Evolutionary conservation across 2,113 vertebrate species (phyloP).

Genomic region (Empidonax traillii): DNA sequence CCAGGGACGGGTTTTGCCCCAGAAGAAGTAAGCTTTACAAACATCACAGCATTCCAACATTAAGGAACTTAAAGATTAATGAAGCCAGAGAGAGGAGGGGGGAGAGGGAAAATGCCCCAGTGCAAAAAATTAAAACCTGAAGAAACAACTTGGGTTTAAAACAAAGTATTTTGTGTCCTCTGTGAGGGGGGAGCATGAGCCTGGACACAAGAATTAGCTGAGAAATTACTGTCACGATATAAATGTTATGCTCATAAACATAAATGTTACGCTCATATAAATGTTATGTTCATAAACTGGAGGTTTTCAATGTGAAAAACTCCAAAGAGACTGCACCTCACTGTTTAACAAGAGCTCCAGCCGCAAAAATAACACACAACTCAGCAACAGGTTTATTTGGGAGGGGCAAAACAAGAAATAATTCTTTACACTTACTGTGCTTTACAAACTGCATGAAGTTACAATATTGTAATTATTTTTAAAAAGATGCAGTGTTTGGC

Average conservation of each 20-base stretch:
- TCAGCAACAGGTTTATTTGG: neutral
- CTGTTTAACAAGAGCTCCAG: rapidly evolving
- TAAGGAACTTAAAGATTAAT: neutral
- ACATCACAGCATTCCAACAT: neutral
- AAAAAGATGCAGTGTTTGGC: neutral
- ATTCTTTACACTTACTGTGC: neutral
- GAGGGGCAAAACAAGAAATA: neutral
- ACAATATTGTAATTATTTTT: rapidly evolving
- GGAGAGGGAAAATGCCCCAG: neutral
- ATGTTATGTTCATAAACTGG: rapidly evolving
- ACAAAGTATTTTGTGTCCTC: too few species aligned
- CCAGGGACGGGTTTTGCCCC: neutral
- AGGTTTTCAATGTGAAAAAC: neutral
- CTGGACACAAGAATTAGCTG: neutral
- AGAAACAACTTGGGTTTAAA: neutral
- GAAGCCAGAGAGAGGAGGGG: neutral
- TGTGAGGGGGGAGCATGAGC: neutral
- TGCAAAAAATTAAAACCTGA: neutral
- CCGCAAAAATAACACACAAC: neutral
- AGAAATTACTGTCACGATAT: neutral
- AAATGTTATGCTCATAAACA: rapidly evolving
- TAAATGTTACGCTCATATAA: too few species aligned
- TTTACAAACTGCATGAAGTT: neutral
- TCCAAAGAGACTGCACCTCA: neutral
- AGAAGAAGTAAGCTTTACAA: neutral